Percentiles rank a stretch among this genome's conserved stretches.
phyloP scores from a whole-genome alignment of 2,113 vertebrate genomes.

The Delphinus delphis region DNA sequence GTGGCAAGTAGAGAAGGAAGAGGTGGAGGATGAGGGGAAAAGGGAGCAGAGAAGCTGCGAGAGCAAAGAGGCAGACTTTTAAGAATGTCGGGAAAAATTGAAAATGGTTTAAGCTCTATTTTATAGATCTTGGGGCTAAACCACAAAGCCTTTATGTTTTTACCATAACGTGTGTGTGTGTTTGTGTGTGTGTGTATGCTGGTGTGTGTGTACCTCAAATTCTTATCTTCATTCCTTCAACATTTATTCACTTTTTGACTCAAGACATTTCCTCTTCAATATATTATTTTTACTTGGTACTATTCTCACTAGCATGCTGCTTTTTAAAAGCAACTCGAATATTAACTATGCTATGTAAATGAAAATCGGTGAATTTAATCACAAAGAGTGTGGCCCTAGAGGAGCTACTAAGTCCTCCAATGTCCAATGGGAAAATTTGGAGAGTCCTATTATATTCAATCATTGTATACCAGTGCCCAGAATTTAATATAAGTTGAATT shows the following conservation, averaged over 20 bases:
- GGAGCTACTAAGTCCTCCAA: constrained; percentile 59
- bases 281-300: neutral
- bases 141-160: neutral
- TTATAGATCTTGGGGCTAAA: neutral
- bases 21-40: neutral
- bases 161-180: neutral
- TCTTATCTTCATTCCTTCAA: constrained; percentile 23
- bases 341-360: constrained; percentile 60
- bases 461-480: neutral
- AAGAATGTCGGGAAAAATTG: neutral
- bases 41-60: neutral
- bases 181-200: neutral
- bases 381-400: constrained; percentile 25
- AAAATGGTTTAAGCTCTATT: neutral
- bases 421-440: constrained; percentile 51
- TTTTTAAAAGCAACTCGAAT: constrained; percentile 48
- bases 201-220: neutral
- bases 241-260: constrained; percentile 8
- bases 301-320: constrained; percentile 11
- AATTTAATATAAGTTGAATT: constrained; percentile 72
- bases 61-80: neutral
- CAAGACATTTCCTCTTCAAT: neutral
- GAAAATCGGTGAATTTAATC: constrained; percentile 61
- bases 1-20: neutral
- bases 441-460: constrained; percentile 42